Percentiles rank a stretch among this genome's conserved stretches.
phyloP scores from a whole-genome alignment of 1,140 invertebrate species.

The Drosophila littoralis region DNA sequence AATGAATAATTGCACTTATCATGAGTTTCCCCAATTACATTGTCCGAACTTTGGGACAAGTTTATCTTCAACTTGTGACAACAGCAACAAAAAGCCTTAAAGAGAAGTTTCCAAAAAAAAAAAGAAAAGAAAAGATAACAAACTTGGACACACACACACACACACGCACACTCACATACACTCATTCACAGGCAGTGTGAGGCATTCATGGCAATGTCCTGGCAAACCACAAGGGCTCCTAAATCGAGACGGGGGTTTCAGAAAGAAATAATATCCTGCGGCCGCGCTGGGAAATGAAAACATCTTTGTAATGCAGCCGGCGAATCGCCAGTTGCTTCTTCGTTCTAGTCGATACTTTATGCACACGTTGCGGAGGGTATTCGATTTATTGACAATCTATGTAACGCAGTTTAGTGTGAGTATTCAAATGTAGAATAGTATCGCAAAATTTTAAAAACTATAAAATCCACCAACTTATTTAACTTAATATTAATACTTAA shows the following conservation, averaged over 20 bases:
- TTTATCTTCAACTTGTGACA: constrained; percentile 60
- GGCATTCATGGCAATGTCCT: constrained; percentile 62
- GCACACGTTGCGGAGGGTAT: background rate
- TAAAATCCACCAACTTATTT: background rate
- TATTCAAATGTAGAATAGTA: no score
- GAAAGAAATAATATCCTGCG: constrained; percentile 74
- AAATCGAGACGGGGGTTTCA: constrained; percentile 38
- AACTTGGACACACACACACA: constrained; percentile 16
- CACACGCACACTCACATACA: constrained; percentile 13
- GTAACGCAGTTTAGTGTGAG: no score
- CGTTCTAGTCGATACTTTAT: constrained; percentile 4
- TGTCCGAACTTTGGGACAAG: constrained; percentile 59
- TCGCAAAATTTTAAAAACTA: background rate
- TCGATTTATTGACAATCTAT: background rate
- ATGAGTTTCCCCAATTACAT: constrained; percentile 17
- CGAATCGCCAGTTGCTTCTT: constrained; percentile 35
- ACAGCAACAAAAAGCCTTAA: constrained; percentile 63
- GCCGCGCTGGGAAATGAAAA: constrained; percentile 74
- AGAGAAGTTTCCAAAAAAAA: constrained; percentile 27
- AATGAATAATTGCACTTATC: constrained; percentile 35
- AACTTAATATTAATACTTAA: no score
- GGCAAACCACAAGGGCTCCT: constrained; percentile 59
- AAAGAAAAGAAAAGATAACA: constrained; percentile 8
- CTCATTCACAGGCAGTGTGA: constrained; percentile 18
- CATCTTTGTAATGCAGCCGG: constrained; percentile 74